These are phyloP conservation scores for Criorhina ranunculi DNA, from an alignment of 2,888 invertebrate genomes.

Conservation along the genomic window DNA sequence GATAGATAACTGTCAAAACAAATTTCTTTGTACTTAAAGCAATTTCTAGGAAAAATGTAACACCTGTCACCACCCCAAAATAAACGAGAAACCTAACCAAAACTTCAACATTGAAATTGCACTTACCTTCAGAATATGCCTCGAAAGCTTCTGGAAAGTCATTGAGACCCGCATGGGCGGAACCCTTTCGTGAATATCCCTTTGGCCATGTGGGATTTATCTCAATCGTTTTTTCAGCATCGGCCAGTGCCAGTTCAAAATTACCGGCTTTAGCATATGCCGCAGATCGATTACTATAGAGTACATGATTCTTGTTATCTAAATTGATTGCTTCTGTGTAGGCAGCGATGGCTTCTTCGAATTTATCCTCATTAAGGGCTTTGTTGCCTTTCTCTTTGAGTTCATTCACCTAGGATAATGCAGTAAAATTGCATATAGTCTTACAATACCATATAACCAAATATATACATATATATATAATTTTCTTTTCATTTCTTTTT, in stretches of 20 bases:
- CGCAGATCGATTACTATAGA: slow-evolving; percentile 96
- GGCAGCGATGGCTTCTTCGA: slow-evolving; percentile 90
- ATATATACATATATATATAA: no score
- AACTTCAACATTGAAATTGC: slow-evolving; percentile 76
- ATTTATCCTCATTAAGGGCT: slow-evolving; percentile 91
- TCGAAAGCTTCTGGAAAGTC: slow-evolving; percentile 90
- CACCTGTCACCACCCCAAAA: background rate
- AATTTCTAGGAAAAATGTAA: background rate
- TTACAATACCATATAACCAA: slow-evolving; percentile 54
- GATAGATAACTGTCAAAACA: no score
- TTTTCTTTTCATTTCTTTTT: slow-evolving; percentile 15
- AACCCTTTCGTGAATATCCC: slow-evolving; percentile 95
- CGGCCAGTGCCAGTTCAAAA: slow-evolving; percentile 90
- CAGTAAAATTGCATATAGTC: slow-evolving; percentile 42
- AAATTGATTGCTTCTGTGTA: slow-evolving; percentile 93
- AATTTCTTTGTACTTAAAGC: background rate
- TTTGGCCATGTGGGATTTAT: slow-evolving; percentile 95
- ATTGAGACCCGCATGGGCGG: slow-evolving; percentile 91
- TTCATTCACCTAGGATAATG: slow-evolving; percentile 88
- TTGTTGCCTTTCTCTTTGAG: slow-evolving; percentile 95
- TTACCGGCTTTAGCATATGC: slow-evolving; percentile 93
- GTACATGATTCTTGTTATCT: slow-evolving; percentile 93
- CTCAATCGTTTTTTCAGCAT: slow-evolving; percentile 93
- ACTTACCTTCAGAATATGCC: slow-evolving; percentile 89
- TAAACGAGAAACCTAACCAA: background rate